Percentiles rank a stretch among this genome's conserved stretches.
Conservation (phyloP, 2,888 invertebrate species). For the Caenorhabditis parvicauda region DNA sequence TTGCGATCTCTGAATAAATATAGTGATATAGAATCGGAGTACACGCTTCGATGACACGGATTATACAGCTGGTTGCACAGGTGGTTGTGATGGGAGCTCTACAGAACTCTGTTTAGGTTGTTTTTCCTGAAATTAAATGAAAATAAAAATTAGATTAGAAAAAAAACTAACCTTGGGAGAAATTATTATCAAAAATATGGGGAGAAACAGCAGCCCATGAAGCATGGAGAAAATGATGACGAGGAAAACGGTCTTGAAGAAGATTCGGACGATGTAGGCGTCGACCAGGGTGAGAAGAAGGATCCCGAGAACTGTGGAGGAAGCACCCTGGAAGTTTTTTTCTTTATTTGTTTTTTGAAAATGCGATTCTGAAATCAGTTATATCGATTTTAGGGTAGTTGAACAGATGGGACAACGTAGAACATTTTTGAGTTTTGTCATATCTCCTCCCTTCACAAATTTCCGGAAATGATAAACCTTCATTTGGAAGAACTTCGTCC, state of each 20-base stretch:
- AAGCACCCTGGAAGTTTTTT: constrained; percentile 47
- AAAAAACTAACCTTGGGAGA: too few relatives aligned
- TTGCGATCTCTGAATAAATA: too few relatives aligned
- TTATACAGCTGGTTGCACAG: too few relatives aligned
- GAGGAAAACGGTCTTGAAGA: constrained; percentile 61
- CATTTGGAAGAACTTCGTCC: too few relatives aligned
- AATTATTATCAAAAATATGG: constrained; percentile 51
- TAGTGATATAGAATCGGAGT: too few relatives aligned
- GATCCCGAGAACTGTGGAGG: constrained; percentile 58
- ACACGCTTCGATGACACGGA: too few relatives aligned
- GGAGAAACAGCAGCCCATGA: constrained; percentile 61
- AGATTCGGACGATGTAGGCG: constrained; percentile 56
- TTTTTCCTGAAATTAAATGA: too few relatives aligned
- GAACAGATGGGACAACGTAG: not conserved
- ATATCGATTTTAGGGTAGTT: not conserved
- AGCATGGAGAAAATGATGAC: constrained; percentile 55
- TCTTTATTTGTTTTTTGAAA: not conserved
- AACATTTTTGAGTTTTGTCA: not conserved
- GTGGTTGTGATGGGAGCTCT: too few relatives aligned
- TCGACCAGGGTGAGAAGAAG: constrained; percentile 53
- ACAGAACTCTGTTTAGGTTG: too few relatives aligned
- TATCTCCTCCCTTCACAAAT: not conserved
- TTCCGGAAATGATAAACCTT: too few relatives aligned
- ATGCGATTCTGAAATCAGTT: not conserved
- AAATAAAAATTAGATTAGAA: too few relatives aligned